Base-by-base conservation (phyloP, 2,888 invertebrate species). In the Temnothorax unifasciatus region DNA sequence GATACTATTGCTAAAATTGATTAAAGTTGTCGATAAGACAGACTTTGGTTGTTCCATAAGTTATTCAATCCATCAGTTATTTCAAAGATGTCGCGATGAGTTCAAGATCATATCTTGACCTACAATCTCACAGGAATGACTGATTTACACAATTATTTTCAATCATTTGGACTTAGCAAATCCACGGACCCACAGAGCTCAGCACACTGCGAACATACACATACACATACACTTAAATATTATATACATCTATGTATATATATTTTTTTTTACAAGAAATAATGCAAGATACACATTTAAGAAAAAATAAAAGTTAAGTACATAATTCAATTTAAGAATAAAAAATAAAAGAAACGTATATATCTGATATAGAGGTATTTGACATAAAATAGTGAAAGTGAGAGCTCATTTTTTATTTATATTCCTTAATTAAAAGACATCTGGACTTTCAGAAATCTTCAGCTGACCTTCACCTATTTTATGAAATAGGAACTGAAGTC, bases 401-500 rank as follows among this genome's bases (percentile, higher is more conserved):
- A 18, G 9, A 50, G 18, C 6, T 50, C 9, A 50, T 18, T 50
- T 50, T 18, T 18, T 47, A 47, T 15, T 50, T 50, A 50, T 50
- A 50, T 50, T 9, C n/a, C 0, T 9, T 9, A n/a, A 9, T n/a
- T n/a, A 52, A 57, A 25, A 57, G 13, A 57, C 4, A 4, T 57
- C 21, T 61, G 2, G 29, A 50, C 25, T 50, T 69, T 68, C 41
- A 68, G 13, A 3, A 47, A 11, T 6, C 5, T 50, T 11, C 1
- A 29, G 9, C 54, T 50, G 13, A 44, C 81, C 81, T 76, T 84
- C 81, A 57, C 86, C 81, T 76, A 86, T 76, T 76, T 84, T n/a
- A n/a, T 76, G 69, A 47, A 47, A 47, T 47, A 13, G 15, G 4
- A 47, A 47, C 15, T 47, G 2, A 64, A 75, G 6, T 61, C 34